phyloP scores from a whole-genome alignment of 2,888 invertebrate species.

The Eupithecia centaureata region DNA sequence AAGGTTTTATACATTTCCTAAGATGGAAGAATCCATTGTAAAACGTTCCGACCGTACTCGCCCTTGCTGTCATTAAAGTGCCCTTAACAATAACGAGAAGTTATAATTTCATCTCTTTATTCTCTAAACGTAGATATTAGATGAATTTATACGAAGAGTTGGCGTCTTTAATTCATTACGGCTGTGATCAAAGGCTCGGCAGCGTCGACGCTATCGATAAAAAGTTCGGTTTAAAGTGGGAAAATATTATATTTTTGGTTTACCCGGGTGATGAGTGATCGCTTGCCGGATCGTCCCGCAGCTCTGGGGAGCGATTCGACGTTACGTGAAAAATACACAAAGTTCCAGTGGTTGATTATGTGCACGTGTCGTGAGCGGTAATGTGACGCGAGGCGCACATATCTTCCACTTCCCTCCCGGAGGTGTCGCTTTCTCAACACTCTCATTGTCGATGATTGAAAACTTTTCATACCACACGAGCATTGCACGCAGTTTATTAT shows the following conservation, averaged over 20 bases:
- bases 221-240: slow-evolving; percentile 26
- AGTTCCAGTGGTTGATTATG: slow-evolving; percentile 51
- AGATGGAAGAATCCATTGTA: slow-evolving; percentile 47
- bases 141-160: slow-evolving; percentile 18
- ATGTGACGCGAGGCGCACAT: slow-evolving; percentile 46
- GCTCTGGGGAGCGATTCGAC: slow-evolving; percentile 39
- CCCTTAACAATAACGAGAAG: slow-evolving; percentile 38
- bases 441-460: slow-evolving; percentile 46
- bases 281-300: slow-evolving; percentile 24
- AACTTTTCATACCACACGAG: slow-evolving; percentile 35
- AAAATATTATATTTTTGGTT: slow-evolving; percentile 34
- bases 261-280: slow-evolving; percentile 37
- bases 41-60: slow-evolving; percentile 39
- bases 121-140: slow-evolving; percentile 10
- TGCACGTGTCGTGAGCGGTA: slow-evolving; percentile 47
- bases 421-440: slow-evolving; percentile 45
- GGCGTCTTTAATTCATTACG: slow-evolving; percentile 31
- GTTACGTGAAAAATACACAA: slow-evolving; percentile 44
- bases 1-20: slow-evolving; percentile 49
- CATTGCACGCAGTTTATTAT: slow-evolving; percentile 31
- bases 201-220: slow-evolving; percentile 17
- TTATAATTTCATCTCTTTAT: slow-evolving; percentile 23
- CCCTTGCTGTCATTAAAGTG: slow-evolving; percentile 43
- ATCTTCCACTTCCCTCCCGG: slow-evolving; percentile 43
- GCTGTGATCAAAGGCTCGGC: slow-evolving; percentile 39